Percentiles rank a stretch among this genome's conserved stretches.
These are phyloP conservation scores for Malurus splendens DNA, from an alignment of 2,797 vertebrate species.

Conservation along the genomic window DNA sequence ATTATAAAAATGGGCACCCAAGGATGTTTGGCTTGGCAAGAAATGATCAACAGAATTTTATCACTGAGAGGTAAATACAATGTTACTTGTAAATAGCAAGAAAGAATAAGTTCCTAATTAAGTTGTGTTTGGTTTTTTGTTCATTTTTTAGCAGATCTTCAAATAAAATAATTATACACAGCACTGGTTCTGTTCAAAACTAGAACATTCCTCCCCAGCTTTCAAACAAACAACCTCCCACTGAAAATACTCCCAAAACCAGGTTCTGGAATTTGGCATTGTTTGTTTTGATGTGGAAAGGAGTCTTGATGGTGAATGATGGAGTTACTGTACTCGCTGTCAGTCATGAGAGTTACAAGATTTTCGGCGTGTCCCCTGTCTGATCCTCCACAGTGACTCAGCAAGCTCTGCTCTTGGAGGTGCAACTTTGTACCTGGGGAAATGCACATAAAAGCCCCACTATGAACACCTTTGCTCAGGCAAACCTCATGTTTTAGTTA, in stretches of 20 bases:
- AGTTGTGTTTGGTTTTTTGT: background rate
- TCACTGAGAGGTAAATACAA: background rate
- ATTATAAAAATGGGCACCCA: conserved; percentile 30
- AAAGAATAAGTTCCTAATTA: background rate
- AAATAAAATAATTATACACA: background rate
- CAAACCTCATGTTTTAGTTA: background rate
- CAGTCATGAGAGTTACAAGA: background rate
- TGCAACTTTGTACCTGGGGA: background rate
- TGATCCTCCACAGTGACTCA: background rate
- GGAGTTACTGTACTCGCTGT: background rate
- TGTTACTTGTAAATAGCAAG: background rate
- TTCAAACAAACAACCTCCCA: fast-evolving
- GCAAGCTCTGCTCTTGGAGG: background rate
- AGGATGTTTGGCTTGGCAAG: conserved; percentile 38
- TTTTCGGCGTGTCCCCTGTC: background rate
- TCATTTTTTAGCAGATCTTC: background rate
- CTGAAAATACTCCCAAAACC: background rate
- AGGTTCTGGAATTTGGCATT: background rate
- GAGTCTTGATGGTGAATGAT: background rate
- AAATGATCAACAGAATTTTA: conserved; percentile 8
- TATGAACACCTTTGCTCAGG: background rate
- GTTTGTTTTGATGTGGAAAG: background rate
- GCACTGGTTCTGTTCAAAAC: background rate
- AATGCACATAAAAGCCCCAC: background rate
- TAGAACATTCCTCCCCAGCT: fast-evolving